Base-by-base conservation (phyloP, 2,888 invertebrate genomes). In the Quadroppia sp. region DNA sequence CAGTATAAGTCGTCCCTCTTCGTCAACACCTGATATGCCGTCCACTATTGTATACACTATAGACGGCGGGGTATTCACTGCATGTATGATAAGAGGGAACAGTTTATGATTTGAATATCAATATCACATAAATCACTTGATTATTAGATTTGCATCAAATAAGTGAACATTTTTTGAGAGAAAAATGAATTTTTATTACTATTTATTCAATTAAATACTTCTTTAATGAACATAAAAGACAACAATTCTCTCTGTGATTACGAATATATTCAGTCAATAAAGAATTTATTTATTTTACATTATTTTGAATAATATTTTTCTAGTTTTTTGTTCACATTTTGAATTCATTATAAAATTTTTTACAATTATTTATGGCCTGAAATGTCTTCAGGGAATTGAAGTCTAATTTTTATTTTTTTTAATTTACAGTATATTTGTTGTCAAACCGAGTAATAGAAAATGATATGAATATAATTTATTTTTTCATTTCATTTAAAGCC, bases 1-100 rank as follows among this genome's bases (percentile, higher is more conserved):
- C 56, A 92, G 89, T 32, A 89, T 89, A 76, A 93, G 82, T 77
- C 90, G 88, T 15, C 92, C 92, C 0, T 88, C 87, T 40, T 78
- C 77, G 9, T 77, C 78, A 11, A 78, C 71, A 3, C 77, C 78
- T 17, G 61, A 45, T 36, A 61, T 61, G 7, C 72, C 71, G 59
- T 71, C 72, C 17, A 64, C 40, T 32, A 77, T 56, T 40, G 71
- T 77, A 71, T 79, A 79, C 9, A 78, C 71, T 53, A 80, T 79
- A n/a, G 79, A 76, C 11, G 79, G 79, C 2, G 79, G 78, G 4
- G 75, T 77, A 23, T 78, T 75, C 15, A 74, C 79, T 79, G 70
- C 7, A 20, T 7, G 20, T n/a, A 50, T 40, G 6, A 13, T 9
- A 40, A 40, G 13, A 40, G 6, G 13, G 40, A 13, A 45, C 45